Evolutionary conservation across 1,140 invertebrate species (phyloP).

Genomic region (Drosophila novamexicana): DNA sequence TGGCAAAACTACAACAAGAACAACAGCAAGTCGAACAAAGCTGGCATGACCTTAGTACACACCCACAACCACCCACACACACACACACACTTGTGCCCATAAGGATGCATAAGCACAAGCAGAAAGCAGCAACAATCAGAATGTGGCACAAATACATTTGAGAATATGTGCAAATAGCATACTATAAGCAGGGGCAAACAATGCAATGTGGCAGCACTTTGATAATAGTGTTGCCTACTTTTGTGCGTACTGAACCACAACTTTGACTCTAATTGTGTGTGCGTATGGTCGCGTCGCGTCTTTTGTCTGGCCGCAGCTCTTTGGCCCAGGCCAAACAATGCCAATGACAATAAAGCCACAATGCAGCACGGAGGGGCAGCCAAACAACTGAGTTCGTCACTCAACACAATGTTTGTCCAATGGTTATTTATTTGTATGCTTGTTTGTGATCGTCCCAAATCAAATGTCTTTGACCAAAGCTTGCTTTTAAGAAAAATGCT

Average conservation of each 20-base stretch:
- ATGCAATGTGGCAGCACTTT: slow-evolving; percentile 48
- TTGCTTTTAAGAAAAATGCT: slow-evolving; percentile 29
- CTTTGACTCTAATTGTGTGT: slow-evolving; percentile 2
- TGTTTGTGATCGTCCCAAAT: neutral
- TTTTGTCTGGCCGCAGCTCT: slow-evolving; percentile 48
- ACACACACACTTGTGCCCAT: slow-evolving; percentile 12
- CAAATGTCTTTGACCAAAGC: slow-evolving; percentile 10
- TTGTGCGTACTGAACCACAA: slow-evolving; percentile 32
- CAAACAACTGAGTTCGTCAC: neutral
- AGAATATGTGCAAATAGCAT: slow-evolving; percentile 46
- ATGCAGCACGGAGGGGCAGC: neutral
- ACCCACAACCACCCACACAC: slow-evolving; percentile 13
- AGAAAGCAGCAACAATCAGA: slow-evolving; percentile 56
- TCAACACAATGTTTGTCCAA: neutral
- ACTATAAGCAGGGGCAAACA: slow-evolving; percentile 40
- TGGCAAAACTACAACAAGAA: slow-evolving; percentile 46
- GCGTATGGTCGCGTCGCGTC: slow-evolving; percentile 16
- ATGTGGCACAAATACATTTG: slow-evolving; percentile 25
- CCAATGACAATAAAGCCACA: slow-evolving; percentile 16
- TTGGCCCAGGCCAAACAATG: slow-evolving; percentile 24
- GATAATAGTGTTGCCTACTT: slow-evolving; percentile 60
- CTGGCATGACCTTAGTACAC: slow-evolving; percentile 60
- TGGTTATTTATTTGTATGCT: neutral
- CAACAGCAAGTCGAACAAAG: slow-evolving; percentile 52
- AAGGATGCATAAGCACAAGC: slow-evolving; percentile 46